A percentile compares a stretch with the other conserved stretches of the same genome.
Conservation (phyloP, 2,888 invertebrate genomes). For the Griposia aprilina region DNA sequence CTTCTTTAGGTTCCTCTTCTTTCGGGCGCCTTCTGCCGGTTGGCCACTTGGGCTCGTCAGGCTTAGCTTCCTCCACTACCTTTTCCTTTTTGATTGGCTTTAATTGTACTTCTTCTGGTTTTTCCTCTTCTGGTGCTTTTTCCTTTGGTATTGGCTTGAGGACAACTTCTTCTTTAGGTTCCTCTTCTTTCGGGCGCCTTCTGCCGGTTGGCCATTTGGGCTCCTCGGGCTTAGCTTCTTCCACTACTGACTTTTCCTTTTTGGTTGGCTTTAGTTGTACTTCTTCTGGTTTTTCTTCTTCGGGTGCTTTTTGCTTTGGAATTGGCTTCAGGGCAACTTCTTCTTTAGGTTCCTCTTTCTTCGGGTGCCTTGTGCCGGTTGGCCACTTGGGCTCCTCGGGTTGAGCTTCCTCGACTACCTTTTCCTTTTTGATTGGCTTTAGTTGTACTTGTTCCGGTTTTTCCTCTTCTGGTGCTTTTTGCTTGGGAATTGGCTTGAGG, state of each 20-base stretch:
- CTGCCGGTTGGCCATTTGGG: constrained; percentile 19
- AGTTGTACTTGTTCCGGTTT: constrained; percentile 8
- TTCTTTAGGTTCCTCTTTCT: constrained; percentile 73
- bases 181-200: constrained; percentile 14
- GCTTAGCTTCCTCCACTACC: constrained; percentile 73
- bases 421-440: constrained; percentile 15
- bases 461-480: constrained; percentile 19
- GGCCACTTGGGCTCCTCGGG: constrained; percentile 29
- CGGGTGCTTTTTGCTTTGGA: constrained; percentile 73
- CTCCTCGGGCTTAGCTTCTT: constrained; percentile 76
- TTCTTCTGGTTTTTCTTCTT: constrained; percentile 68
- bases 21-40: constrained; percentile 23
- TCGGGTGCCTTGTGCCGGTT: constrained; percentile 39
- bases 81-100: constrained; percentile 73
- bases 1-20: constrained; percentile 31
- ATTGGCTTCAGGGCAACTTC: constrained; percentile 75
- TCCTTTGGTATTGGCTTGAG: constrained; percentile 18
- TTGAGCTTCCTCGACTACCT: not conserved
- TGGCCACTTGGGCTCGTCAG: constrained; percentile 26
- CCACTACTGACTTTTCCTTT: constrained; percentile 64
- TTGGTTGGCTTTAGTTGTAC: constrained; percentile 55
- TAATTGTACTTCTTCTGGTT: constrained; percentile 72
- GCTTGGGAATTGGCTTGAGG: constrained; percentile 17
- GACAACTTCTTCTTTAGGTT: constrained; percentile 25
- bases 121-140: constrained; percentile 49